These are phyloP conservation scores for Gavialis gangeticus DNA, from an alignment of 2,113 vertebrate genomes.

Conservation along the genomic window DNA sequence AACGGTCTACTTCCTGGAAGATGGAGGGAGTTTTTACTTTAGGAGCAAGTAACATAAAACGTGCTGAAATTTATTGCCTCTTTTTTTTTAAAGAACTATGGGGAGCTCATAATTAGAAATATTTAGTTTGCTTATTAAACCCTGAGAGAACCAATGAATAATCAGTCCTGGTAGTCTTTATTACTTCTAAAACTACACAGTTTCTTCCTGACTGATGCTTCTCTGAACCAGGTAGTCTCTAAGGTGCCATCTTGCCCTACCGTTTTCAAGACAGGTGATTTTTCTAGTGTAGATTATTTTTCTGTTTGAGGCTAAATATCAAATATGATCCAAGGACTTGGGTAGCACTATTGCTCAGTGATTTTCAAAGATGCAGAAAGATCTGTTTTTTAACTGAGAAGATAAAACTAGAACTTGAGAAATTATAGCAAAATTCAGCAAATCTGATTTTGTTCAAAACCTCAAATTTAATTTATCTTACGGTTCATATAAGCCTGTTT, in stretches of 20 bases:
- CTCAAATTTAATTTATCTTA: background rate
- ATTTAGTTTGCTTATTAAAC: no score
- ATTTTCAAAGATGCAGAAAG: background rate
- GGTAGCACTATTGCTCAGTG: background rate
- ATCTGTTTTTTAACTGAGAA: background rate
- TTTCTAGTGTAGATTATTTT: no score
- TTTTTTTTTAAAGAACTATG: background rate
- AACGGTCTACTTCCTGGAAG: background rate
- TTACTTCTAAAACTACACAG: no score
- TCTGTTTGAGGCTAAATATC: background rate
- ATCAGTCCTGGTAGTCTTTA: no score
- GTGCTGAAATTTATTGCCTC: background rate
- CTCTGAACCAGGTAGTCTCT: no score
- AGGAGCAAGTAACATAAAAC: background rate
- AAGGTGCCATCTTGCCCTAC: no score
- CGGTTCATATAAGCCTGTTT: background rate
- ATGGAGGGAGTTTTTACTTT: background rate
- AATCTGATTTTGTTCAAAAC: background rate
- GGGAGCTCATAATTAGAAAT: background rate
- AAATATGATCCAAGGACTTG: background rate
- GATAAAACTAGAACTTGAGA: background rate
- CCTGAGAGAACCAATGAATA: no score
- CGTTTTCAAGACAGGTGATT: no score
- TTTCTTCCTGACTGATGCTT: no score
- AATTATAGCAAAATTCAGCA: background rate